phyloP scores from a whole-genome alignment of 2,888 invertebrate genomes.

The Drosophila niveifrons region DNA sequence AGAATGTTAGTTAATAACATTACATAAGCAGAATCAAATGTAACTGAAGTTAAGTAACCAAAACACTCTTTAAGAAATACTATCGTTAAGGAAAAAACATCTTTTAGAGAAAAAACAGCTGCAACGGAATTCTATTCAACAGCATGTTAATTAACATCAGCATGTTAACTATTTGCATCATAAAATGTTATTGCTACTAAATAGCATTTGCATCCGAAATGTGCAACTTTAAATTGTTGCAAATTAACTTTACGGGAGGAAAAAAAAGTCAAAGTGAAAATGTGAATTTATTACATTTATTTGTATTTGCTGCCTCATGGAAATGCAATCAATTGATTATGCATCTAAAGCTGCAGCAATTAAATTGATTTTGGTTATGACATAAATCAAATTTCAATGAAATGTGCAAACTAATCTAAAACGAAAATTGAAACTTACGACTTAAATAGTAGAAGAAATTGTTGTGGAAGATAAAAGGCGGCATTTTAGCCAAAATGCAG shows the following conservation, averaged over 20 bases:
- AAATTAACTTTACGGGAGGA: neutral
- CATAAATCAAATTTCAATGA: neutral
- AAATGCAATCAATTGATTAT: constrained; percentile 12
- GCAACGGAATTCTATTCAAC: neutral
- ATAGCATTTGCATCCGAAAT: neutral
- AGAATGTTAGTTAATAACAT: too few relatives aligned
- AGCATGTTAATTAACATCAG: neutral
- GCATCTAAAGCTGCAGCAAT: constrained; percentile 6
- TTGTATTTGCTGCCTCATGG: neutral
- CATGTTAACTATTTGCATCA: neutral
- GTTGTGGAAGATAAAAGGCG: constrained; percentile 1
- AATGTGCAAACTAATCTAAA: neutral
- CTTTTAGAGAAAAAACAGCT: too few relatives aligned
- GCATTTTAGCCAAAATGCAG: constrained; percentile 12
- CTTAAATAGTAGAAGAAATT: neutral
- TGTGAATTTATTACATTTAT: neutral
- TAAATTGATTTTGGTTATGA: constrained; percentile 2
- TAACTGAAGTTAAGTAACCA: too few relatives aligned
- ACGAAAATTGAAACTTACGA: neutral
- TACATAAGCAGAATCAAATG: too few relatives aligned
- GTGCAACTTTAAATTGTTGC: neutral
- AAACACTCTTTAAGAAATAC: too few relatives aligned
- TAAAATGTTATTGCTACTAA: neutral
- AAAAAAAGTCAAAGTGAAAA: neutral
- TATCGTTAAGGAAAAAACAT: too few relatives aligned